These are phyloP conservation scores for Batillaria attramentaria DNA, from an alignment of 1,140 invertebrate species.

Conservation along the genomic window DNA sequence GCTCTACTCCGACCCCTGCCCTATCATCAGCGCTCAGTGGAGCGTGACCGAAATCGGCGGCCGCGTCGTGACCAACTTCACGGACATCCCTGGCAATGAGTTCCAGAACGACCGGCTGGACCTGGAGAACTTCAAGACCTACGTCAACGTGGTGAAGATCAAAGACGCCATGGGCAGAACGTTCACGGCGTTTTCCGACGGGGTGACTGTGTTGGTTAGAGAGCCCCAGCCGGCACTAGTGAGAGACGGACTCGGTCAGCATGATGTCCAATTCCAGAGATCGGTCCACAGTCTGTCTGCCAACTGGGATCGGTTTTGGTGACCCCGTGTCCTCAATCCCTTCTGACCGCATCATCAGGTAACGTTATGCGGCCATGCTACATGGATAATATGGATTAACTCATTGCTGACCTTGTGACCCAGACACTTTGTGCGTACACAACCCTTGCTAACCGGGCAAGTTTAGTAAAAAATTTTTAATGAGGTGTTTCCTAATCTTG, in stretches of 20 bases:
- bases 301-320: slow-evolving; percentile 51
- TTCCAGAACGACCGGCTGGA: slow-evolving; percentile 44
- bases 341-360: slow-evolving; percentile 43
- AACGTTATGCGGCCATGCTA: too few species aligned
- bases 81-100: slow-evolving; percentile 13
- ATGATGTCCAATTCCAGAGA: slow-evolving; percentile 45
- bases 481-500: too few species aligned
- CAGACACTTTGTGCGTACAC: too few species aligned
- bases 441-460: too few species aligned
- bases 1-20: slow-evolving; percentile 41
- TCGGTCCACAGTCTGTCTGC: slow-evolving; percentile 36
- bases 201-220: slow-evolving; percentile 43
- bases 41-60: slow-evolving; percentile 31
- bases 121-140: slow-evolving; percentile 41
- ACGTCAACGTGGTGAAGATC: slow-evolving; percentile 37
- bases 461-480: too few species aligned
- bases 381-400: too few species aligned
- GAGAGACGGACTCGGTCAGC: slow-evolving; percentile 37
- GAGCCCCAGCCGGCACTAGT: slow-evolving; percentile 40
- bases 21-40: slow-evolving; percentile 39
- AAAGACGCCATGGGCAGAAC: slow-evolving; percentile 47
- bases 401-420: slow-evolving; percentile 37
- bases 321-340: slow-evolving; percentile 28
- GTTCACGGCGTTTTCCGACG: slow-evolving; percentile 37
- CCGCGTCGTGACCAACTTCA: slow-evolving; percentile 37